Conservation (phyloP, 2,113 vertebrate genomes). For the Haemorhous mexicanus region DNA sequence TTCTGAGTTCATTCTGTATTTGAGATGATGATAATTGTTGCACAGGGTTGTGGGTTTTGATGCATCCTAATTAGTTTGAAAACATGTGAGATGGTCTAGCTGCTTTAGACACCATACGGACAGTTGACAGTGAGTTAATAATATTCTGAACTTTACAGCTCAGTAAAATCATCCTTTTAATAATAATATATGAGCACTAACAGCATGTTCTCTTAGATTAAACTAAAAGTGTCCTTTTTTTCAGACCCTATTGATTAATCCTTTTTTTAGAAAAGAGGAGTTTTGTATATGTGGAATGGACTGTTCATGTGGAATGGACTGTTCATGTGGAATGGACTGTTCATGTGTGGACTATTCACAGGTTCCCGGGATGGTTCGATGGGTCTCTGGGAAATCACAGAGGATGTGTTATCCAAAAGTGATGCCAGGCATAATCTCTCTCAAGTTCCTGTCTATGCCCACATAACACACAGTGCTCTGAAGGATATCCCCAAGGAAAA, state of each 20-base stretch:
- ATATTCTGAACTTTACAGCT: background rate
- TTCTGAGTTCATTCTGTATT: background rate
- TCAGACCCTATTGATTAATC: background rate
- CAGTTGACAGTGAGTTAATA: background rate
- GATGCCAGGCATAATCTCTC: conserved; percentile 80
- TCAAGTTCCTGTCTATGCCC: conserved; percentile 87
- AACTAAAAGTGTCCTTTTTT: background rate
- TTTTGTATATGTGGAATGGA: background rate
- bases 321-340: background rate
- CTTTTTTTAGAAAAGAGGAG: background rate
- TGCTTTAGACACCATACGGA: background rate
- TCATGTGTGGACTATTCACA: conserved; percentile 31
- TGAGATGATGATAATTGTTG: background rate
- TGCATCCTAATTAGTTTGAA: background rate
- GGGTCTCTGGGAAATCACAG: conserved; percentile 96
- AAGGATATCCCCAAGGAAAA: conserved; percentile 97
- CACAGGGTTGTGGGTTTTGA: background rate
- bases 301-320: background rate
- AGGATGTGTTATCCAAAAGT: conserved; percentile 85
- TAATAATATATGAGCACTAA: background rate
- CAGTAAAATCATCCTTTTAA: background rate
- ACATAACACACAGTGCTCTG: conserved; percentile 92
- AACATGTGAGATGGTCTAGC: background rate
- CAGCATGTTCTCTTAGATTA: background rate
- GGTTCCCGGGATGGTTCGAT: conserved; percentile 97